Percentiles rank a stretch among this genome's conserved stretches.
Evolutionary conservation across 2,113 vertebrate species (phyloP).

Genomic region (Podarcis muralis): DNA sequence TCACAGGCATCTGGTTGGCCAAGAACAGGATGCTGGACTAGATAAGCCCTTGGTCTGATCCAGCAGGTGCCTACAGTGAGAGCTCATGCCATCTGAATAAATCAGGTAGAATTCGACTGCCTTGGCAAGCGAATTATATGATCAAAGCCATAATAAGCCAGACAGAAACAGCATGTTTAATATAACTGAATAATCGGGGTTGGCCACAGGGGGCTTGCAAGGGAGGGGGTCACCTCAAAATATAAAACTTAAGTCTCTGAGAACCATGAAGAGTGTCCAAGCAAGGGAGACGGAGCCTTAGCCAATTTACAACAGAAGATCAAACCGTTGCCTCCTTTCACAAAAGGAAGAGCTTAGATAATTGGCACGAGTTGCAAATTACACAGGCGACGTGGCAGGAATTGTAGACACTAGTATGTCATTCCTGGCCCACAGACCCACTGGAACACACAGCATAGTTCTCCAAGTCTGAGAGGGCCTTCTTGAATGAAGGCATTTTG

Average conservation of each 20-base stretch:
- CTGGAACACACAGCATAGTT: not conserved
- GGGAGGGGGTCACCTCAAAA: not conserved
- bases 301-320: slow-evolving; percentile 34
- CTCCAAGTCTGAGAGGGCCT: slow-evolving; percentile 32
- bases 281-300: slow-evolving; percentile 24
- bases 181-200: not conserved
- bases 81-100: not conserved
- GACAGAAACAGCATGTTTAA: not conserved
- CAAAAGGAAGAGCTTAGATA: slow-evolving; percentile 52
- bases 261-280: not conserved
- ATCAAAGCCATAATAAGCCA: not conserved
- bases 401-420: slow-evolving; percentile 20
- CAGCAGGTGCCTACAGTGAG: not conserved
- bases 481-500: slow-evolving; percentile 61
- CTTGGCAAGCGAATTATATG: not conserved
- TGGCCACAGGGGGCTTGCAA: not conserved
- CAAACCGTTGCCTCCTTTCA: not conserved
- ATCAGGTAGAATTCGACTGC: too few relatives aligned
- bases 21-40: not conserved
- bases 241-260: slow-evolving; percentile 13
- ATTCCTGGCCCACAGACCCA: slow-evolving; percentile 43
- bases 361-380: slow-evolving; percentile 25
- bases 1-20: too few relatives aligned
- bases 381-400: slow-evolving; percentile 55
- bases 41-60: not conserved